Evolutionary conservation across 2,888 invertebrate genomes (phyloP), one percentile per base, ranked within the genome.

Genomic region (Lasiommata megera): DNA sequence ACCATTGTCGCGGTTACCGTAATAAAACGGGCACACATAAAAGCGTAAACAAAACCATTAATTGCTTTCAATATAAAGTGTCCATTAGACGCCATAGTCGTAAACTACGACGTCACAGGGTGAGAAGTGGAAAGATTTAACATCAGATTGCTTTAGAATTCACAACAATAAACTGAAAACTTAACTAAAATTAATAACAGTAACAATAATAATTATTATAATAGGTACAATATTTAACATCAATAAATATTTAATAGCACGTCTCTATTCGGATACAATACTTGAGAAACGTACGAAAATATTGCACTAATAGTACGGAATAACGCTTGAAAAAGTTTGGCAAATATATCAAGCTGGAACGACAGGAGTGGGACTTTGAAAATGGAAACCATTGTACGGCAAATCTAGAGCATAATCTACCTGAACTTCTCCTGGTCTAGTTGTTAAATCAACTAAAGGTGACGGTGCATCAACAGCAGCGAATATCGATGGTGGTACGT

Each of bases 351-450:
- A 89, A 89, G 88, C 67, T 88, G 88, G 79, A 90, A 90, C 66
- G 83, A 88, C 72, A 89, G 88, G 67, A 90, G 82, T 70, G 89
- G 89, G 79, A 88, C 77, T 84, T 88, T 88, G 89, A 90, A 88
- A 89, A 68, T 74, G 86, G 79, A 91, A 80, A 68, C 86, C 77
- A 82, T 91, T 90, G 65, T 84, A 89, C 8, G 91, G 91, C 29
- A 91, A 68, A 65, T 91, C 91, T 63, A 91, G 63, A 1, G 90
- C 74, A 62, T 88, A 90, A 65, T 91, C 91, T 0, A 90, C 89
- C 63, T 90, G 89, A 0, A 91, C 87, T 61, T 91, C 91, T 0
- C 85, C 84, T 1, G 90, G 90, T 50, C 67, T 76, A 1, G 87
- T 85, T 0, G 87, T 86, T 44, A 85, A 65, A 63, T 89, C 88